Evolutionary conservation across 23 tunicate genomes (phyloP).

Genomic region (Halocynthia aurantium): DNA sequence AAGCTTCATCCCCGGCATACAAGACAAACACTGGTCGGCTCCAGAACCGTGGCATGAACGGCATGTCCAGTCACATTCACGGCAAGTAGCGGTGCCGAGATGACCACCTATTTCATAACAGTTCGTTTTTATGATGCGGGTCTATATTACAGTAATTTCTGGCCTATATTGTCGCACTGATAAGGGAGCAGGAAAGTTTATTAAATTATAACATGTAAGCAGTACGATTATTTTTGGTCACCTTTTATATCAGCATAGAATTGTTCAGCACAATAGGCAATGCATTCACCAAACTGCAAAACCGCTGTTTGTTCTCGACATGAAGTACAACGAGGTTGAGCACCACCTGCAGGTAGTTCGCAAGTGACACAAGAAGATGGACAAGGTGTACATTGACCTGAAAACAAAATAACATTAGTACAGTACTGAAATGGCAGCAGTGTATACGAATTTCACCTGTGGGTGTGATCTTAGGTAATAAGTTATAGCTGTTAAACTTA

Average conservation of each 20-base stretch:
- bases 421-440: background rate
- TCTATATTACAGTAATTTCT: no score
- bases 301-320: slow-evolving; percentile 51
- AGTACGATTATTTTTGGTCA: background rate
- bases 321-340: slow-evolving; percentile 61
- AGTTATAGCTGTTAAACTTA: background rate
- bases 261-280: slow-evolving; percentile 48
- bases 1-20: slow-evolving; percentile 53
- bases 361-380: slow-evolving; percentile 73
- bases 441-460: background rate
- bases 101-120: background rate
- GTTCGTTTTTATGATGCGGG: background rate
- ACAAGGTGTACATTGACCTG: slow-evolving; percentile 59
- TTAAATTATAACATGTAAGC: no score
- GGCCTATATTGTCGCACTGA: no score
- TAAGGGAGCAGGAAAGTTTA: no score
- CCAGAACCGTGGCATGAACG: slow-evolving; percentile 56
- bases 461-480: no score
- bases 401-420: background rate
- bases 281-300: slow-evolving; percentile 80
- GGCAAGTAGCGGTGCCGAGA: slow-evolving; percentile 51
- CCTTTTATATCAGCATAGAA: slow-evolving; percentile 61
- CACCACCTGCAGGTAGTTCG: background rate
- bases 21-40: slow-evolving; percentile 60
- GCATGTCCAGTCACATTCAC: slow-evolving; percentile 90